Percentiles rank a stretch among this genome's conserved stretches.
Evolutionary conservation across 2,797 vertebrate genomes (phyloP).

Genomic region (Arctocebus calabarensis): DNA sequence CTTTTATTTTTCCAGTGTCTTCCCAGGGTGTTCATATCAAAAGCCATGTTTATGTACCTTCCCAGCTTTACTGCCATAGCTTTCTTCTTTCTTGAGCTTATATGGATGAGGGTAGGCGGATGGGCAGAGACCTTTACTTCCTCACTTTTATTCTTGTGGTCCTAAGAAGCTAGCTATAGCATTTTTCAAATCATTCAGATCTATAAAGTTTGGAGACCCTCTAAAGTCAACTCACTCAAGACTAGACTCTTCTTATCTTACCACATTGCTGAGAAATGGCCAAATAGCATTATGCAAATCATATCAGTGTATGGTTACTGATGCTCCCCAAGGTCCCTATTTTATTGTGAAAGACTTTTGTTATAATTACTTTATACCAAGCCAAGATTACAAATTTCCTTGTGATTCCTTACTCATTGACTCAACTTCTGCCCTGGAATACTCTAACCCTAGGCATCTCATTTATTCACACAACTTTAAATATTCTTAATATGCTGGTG

Average conservation of each 20-base stretch:
- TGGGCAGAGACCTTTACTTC: neutral
- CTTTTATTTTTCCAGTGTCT: constrained; percentile 43
- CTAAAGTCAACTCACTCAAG: neutral
- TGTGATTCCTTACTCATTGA: neutral
- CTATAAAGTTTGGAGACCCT: neutral
- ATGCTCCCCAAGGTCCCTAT: neutral
- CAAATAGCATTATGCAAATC: neutral
- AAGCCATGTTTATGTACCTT: constrained; percentile 11
- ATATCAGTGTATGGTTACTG: neutral
- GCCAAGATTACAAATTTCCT: neutral
- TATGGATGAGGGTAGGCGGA: neutral
- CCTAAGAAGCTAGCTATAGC: neutral
- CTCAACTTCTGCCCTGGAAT: constrained; percentile 7
- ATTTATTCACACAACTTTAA: neutral
- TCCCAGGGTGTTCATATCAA: constrained; percentile 26
- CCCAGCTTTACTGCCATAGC: neutral
- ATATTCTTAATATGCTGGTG: neutral
- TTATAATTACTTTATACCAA: neutral
- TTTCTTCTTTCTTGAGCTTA: neutral
- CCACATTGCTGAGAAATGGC: neutral
- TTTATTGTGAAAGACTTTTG: neutral
- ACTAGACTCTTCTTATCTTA: neutral
- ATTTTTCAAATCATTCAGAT: neutral
- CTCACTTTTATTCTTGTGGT: neutral
- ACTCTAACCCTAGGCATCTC: neutral